phyloP scores from a whole-genome alignment of 2,888 invertebrate genomes.

The Encarsia formosa region DNA sequence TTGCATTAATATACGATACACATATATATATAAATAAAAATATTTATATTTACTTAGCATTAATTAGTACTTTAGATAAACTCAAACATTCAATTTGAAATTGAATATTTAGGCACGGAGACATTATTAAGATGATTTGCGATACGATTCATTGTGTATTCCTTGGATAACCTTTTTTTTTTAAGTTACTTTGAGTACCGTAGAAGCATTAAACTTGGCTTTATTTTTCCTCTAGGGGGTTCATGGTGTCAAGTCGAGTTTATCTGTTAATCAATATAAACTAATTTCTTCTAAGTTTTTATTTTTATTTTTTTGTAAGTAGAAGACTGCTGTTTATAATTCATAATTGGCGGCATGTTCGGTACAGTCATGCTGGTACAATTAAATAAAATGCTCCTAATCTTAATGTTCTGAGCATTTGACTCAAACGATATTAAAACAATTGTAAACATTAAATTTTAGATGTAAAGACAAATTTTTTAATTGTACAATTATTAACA shows the following conservation, averaged over 20 bases:
- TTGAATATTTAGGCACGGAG: conserved; percentile 19
- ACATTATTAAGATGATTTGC: conserved; percentile 22
- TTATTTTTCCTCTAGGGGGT: conserved; percentile 16
- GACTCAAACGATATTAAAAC: no score
- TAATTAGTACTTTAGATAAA: no score
- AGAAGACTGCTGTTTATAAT: conserved; percentile 24
- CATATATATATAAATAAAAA: background rate
- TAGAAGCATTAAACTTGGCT: conserved; percentile 23
- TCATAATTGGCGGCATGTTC: conserved; percentile 18
- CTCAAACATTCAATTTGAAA: no score
- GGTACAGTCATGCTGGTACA: conserved; percentile 17
- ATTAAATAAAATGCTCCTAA: background rate
- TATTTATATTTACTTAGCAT: conserved; percentile 1
- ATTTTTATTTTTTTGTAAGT: conserved; percentile 12
- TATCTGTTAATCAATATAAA: conserved; percentile 22
- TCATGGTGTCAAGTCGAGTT: conserved; percentile 24
- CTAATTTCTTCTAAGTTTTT: conserved; percentile 14
- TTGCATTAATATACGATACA: background rate
- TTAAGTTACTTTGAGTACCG: conserved; percentile 14
- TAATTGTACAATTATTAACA: no score
- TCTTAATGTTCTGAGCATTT: background rate
- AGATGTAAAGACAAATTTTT: no score
- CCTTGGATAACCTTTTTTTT: conserved; percentile 18
- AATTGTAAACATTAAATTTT: no score
- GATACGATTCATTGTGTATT: conserved; percentile 25